Evolutionary conservation across 2,797 vertebrate genomes (phyloP), one percentile per base, ranked within the genome.

Genomic region (Triplophysa yarkandensis): DNA sequence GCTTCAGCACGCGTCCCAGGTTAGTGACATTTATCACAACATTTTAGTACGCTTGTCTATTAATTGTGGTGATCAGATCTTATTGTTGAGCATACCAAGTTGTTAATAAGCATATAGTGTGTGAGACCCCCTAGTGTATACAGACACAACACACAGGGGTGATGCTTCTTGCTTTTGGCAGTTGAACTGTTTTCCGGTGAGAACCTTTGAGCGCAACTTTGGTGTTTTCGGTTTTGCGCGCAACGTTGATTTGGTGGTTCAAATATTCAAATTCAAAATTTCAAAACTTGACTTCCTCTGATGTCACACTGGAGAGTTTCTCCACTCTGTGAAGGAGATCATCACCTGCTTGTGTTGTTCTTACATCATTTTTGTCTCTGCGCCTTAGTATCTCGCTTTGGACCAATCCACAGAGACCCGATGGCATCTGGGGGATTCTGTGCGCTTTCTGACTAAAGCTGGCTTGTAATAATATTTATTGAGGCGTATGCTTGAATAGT

Each of bases 1-100:
- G 85, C 81, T 91, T 84, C 86, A 85, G 84, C 89, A 85, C 86
- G 78, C 87, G 14, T 81, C 82, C 84, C 89, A 90, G 92, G 92
- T 92, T 80, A 91, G 88, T 72, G 28, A n/a, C 19, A 63, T 25
- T 21, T 70, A 55, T 27, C 17, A 16, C 14, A 30, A n/a, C 4
- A 11, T 11, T 57, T 30, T 17, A 17, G 25, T 66, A 27, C 1
- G 7, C n/a, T 28, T 60, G 62, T 36, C n/a, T n/a, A n/a, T n/a
- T n/a, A n/a, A 1, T 52, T 11, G 48, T 6, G 6, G 43, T 46
- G 1, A 4, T 43, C 14, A 52, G 13, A 52, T 52, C 1, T 4
- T 52, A 25, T 4, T 25, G 14, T 50, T 11, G 46, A 23, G 3
- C 1, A 23, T 50, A 52, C 3, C 21, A 13, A 21, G 8, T 6